Conservation (phyloP, 2,113 vertebrate genomes). For the Ceyx margarethae region DNA sequence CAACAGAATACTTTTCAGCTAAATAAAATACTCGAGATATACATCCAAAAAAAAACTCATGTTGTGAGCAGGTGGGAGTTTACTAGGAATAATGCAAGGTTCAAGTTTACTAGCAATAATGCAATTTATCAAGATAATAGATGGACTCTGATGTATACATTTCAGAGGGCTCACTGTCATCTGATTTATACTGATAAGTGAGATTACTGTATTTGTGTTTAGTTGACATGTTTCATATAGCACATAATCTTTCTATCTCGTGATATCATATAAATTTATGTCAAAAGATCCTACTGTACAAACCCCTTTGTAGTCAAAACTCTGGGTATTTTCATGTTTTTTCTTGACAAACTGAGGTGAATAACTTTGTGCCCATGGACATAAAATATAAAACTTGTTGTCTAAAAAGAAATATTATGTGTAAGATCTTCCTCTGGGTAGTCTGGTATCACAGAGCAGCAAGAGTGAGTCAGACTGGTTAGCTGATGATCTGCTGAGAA, state of each 20-base stretch:
- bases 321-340: background rate
- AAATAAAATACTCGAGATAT: background rate
- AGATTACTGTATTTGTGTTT: background rate
- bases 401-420: background rate
- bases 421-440: background rate
- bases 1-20: background rate
- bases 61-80: background rate
- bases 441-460: background rate
- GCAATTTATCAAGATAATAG: background rate
- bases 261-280: background rate
- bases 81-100: background rate
- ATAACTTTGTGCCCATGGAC: background rate
- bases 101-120: background rate
- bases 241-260: background rate
- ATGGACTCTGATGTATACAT: rapidly evolving
- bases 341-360: background rate
- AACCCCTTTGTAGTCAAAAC: background rate
- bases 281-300: background rate
- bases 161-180: background rate
- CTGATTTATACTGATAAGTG: background rate
- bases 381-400: background rate
- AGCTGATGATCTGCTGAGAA: background rate
- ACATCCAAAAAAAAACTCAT: background rate
- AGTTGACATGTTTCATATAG: background rate
- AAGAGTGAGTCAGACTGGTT: background rate